Evolutionary conservation across 1,140 invertebrate genomes (phyloP).

Genomic region (Scaptomyza montana): DNA sequence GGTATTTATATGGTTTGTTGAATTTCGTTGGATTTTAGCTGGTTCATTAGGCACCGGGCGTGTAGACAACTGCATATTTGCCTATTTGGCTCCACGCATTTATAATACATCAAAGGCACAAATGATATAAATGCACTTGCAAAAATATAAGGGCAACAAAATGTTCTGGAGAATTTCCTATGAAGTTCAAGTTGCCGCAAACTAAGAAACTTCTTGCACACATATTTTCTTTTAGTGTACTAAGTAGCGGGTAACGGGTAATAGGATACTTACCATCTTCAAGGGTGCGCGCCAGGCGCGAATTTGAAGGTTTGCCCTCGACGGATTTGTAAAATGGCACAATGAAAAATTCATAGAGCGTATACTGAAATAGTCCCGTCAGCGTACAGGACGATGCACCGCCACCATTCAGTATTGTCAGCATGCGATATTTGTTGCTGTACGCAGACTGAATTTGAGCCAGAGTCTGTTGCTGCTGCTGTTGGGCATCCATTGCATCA

Average conservation of each 20-base stretch:
- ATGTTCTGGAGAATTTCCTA: too few relatives aligned
- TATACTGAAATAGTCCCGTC: slow-evolving; percentile 88
- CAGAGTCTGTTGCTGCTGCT: slow-evolving; percentile 22
- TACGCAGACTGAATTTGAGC: slow-evolving; percentile 19
- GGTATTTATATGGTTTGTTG: slow-evolving; percentile 69
- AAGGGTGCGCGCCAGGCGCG: slow-evolving; percentile 87
- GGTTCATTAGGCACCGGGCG: slow-evolving; percentile 60
- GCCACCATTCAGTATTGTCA: slow-evolving; percentile 87
- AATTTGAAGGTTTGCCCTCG: slow-evolving; percentile 91
- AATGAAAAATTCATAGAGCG: slow-evolving; percentile 90
- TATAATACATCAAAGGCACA: slow-evolving; percentile 54
- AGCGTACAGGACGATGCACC: slow-evolving; percentile 88
- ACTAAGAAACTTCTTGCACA: too few relatives aligned
- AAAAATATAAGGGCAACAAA: too few relatives aligned
- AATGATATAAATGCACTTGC: neutral
- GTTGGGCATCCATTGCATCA: slow-evolving; percentile 61
- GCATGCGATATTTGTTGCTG: slow-evolving; percentile 86
- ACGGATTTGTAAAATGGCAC: slow-evolving; percentile 91
- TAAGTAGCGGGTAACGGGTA: neutral
- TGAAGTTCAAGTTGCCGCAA: too few relatives aligned
- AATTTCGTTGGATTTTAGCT: slow-evolving; percentile 58
- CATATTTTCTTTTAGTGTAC: neutral
- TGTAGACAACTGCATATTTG: slow-evolving; percentile 30
- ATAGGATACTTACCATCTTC: slow-evolving; percentile 88
- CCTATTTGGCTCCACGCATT: slow-evolving; percentile 24